Evolutionary conservation across 2,888 invertebrate species (phyloP), one percentile per base, ranked within the genome.

Genomic region (Epinotia demarniana): DNA sequence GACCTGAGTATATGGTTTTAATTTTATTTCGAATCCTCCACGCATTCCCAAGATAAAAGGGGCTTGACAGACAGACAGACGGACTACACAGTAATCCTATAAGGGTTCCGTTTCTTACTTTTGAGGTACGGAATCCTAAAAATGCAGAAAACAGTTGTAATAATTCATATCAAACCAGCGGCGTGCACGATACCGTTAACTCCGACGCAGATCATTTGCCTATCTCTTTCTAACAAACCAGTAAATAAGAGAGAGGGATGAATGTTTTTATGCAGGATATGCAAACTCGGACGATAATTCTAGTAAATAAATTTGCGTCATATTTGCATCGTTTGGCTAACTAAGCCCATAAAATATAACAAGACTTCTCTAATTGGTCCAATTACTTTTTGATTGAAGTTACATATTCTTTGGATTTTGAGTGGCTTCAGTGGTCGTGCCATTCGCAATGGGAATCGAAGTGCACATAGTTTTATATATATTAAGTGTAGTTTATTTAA

Each of bases 391-490:
- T 46, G 27, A 39, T 66, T 71, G 5, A 5, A n/a, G 18, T 57
- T 57, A n/a, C n/a, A 43, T 19, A 58, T 39, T 13, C 18, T 58
- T 39, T 39, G 8, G 39, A 8, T 9, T 39, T 39, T 9, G 1
- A 39, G 8, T 57, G 33, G 33, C 43, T 57, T 43, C 19, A 68
- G 43, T 68, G 19, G 39, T 11, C 16, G 57, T 8, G 39, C 9
- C 12, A 19, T 11, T 16, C 58, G 12, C 46, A n/a, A 69, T 69
- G 69, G 69, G 46, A 12, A 23, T 23, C 46, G 61, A 61, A 33
- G 57, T 68, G 19, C 79, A 79, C 72, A 77, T 53, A 75, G 77
- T 81, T 43, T 79, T 72, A 61, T 82, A 61, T 49, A 75, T 73
- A 78, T 78, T 43, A 80, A 69, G 69, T 60, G 13, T 46, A 58